phyloP scores from a whole-genome alignment of 2,797 vertebrate species.

The Darevskia nairensis region DNA sequence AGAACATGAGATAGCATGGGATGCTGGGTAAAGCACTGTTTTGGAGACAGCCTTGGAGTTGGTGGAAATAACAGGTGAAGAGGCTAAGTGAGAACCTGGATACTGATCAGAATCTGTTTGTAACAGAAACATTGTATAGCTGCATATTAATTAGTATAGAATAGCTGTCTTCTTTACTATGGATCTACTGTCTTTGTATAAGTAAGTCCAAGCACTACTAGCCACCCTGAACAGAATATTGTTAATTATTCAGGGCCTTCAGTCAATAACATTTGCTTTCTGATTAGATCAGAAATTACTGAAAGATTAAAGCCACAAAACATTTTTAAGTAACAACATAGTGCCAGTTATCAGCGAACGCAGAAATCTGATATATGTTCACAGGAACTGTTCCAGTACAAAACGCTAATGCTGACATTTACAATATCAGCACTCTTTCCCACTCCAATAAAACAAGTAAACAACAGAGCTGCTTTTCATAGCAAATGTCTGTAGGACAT shows the following conservation, averaged over 20 bases:
- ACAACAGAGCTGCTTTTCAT: not conserved
- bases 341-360: not conserved
- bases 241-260: not conserved
- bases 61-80: not conserved
- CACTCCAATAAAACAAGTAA: slow-evolving; percentile 17
- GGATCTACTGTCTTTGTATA: not conserved
- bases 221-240: not conserved
- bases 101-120: not conserved
- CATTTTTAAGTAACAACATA: slow-evolving; percentile 4
- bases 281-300: not conserved
- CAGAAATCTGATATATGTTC: slow-evolving; percentile 2
- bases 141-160: not conserved
- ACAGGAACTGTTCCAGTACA: slow-evolving; percentile 5
- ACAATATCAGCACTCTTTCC: not conserved
- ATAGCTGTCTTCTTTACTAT: not conserved
- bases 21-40: not conserved
- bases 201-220: not conserved
- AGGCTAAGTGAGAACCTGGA: not conserved
- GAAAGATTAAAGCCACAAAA: not conserved
- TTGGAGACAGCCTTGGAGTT: not conserved
- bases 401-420: slow-evolving; percentile 19
- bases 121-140: not conserved
- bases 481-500: not conserved
- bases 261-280: not conserved
- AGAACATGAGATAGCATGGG: not conserved